A percentile compares a stretch with the other conserved stretches of the same genome.
phyloP scores from a whole-genome alignment of 2,113 vertebrate genomes.

The Hypocryptadius cinnamomeus region DNA sequence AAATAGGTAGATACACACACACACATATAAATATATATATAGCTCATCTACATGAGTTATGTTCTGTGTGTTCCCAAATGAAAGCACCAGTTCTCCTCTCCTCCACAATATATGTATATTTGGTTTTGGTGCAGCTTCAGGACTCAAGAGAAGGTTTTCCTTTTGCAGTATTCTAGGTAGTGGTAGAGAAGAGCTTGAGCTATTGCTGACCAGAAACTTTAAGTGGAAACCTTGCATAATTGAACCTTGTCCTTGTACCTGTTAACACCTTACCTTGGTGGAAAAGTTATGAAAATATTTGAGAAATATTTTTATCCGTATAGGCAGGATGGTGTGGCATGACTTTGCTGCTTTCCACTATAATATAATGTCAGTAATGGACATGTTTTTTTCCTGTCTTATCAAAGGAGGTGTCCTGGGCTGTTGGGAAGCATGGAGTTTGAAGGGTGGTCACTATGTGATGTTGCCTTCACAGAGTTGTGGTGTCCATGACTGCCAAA shows the following conservation, averaged over 20 bases:
- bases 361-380: not conserved
- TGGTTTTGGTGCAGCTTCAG: not conserved
- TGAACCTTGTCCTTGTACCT: not conserved
- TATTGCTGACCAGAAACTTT: not conserved
- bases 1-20: not conserved
- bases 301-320: not conserved
- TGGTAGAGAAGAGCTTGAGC: not conserved
- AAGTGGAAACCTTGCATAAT: not conserved
- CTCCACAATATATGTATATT: not conserved
- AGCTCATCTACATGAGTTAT: not conserved
- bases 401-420: not conserved
- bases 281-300: not conserved
- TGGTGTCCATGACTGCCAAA: not conserved
- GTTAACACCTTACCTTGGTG: not conserved
- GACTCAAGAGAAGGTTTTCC: not conserved
- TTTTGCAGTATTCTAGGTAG: not conserved
- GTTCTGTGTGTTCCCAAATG: not conserved
- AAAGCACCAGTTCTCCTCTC: not conserved
- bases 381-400: not conserved
- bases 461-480: not conserved
- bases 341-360: not conserved
- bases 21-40: not conserved
- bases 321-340: not conserved
- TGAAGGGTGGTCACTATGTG: not conserved
- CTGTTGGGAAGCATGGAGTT: not conserved